These are phyloP conservation scores for Myotis brandtii DNA, from an alignment of 2,113 vertebrate species.

Conservation along the genomic window DNA sequence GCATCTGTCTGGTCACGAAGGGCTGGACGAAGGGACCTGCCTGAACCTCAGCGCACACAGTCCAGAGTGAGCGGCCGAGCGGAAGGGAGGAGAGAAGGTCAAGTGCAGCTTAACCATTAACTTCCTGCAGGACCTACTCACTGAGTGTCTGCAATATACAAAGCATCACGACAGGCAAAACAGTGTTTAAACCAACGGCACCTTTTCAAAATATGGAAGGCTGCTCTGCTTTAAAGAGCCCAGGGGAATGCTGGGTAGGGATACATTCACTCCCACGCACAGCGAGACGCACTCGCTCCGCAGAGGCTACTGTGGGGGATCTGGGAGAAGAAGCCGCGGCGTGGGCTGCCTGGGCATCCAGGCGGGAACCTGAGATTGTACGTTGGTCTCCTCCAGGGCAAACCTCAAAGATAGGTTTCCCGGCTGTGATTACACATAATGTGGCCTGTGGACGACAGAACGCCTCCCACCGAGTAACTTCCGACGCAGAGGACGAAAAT, in stretches of 20 bases:
- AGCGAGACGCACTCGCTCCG: not conserved
- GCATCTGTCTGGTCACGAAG: fast-evolving
- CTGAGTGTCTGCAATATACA: fast-evolving
- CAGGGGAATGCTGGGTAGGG: not conserved
- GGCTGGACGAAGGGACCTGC: too few species aligned
- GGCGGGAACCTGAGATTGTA: not conserved
- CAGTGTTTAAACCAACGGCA: not conserved
- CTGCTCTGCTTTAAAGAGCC: not conserved
- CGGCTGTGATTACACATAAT: not conserved
- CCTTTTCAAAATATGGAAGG: not conserved
- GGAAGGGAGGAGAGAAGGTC: not conserved
- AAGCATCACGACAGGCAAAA: not conserved
- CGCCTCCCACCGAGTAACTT: not conserved
- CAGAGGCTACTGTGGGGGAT: not conserved
- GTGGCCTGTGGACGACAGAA: not conserved
- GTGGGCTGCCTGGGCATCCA: fast-evolving
- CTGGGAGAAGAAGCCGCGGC: fast-evolving
- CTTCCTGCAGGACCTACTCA: not conserved
- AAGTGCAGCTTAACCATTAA: fast-evolving
- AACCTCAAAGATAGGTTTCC: slow-evolving; percentile 16
- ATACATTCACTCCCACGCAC: fast-evolving
- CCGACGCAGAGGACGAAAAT: not conserved
- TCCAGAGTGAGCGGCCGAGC: not conserved
- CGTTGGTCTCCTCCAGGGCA: not conserved
- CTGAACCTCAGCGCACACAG: fast-evolving